Evolutionary conservation across 2,113 vertebrate genomes (phyloP).

Genomic region (Pseudorhombus dupliciocellatus): DNA sequence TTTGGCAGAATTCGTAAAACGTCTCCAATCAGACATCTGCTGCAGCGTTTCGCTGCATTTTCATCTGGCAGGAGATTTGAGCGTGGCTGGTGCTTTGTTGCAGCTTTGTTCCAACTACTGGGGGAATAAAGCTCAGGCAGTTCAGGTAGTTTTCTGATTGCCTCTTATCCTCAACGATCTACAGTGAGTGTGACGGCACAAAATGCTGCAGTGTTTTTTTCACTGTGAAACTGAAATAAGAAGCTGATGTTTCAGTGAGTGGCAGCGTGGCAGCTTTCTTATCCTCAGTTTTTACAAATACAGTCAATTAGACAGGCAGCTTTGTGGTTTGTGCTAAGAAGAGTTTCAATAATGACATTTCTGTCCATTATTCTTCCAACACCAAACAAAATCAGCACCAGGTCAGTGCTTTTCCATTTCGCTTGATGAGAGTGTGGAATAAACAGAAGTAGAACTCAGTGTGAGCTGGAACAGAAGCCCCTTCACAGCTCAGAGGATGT

Average conservation of each 20-base stretch:
- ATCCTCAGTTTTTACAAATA: not conserved
- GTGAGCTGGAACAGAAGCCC: not conserved
- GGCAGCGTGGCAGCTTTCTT: not conserved
- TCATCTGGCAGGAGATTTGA: conserved; percentile 54
- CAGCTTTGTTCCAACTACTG: conserved; percentile 39
- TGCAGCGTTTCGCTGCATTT: conserved; percentile 38
- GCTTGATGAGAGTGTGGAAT: not conserved
- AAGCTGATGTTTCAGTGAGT: not conserved
- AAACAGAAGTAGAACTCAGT: not conserved
- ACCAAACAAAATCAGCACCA: not conserved
- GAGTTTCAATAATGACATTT: too few relatives aligned
- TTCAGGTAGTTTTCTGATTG: conserved; percentile 18
- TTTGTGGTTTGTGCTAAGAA: not conserved
- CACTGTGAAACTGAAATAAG: not conserved
- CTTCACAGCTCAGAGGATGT: conserved; percentile 2
- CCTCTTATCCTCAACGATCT: conserved; percentile 34
- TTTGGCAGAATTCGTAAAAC: conserved; percentile 45
- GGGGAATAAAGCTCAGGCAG: conserved; percentile 24
- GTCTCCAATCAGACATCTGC: conserved; percentile 57
- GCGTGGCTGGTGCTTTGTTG: conserved; percentile 30
- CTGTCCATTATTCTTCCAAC: not conserved
- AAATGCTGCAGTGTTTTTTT: not conserved
- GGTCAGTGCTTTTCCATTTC: not conserved
- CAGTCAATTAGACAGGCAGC: not conserved
- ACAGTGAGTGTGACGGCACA: conserved; percentile 21